Evolutionary conservation across 2,113 vertebrate species (phyloP).

Genomic region (Picathartes gymnocephalus): DNA sequence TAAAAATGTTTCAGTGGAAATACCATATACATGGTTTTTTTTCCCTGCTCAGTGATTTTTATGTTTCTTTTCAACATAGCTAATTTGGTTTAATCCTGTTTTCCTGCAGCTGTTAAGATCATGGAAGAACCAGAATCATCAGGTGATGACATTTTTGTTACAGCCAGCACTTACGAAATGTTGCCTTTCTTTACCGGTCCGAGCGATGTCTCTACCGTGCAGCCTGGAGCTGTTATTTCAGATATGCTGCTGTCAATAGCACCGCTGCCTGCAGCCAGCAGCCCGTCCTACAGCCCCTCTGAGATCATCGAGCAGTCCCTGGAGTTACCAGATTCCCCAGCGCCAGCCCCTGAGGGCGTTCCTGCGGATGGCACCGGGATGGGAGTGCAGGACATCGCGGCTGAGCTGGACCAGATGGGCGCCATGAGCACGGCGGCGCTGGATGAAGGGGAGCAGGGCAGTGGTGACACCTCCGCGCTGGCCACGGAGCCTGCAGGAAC

Average conservation of each 20-base stretch:
- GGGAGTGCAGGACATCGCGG: constrained; percentile 31
- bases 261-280: background rate
- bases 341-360: background rate
- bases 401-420: constrained; percentile 29
- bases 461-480: constrained; percentile 11
- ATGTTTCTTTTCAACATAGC: background rate
- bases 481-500: background rate
- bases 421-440: background rate
- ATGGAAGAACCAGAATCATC: constrained; percentile 41
- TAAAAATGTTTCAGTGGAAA: background rate
- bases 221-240: background rate
- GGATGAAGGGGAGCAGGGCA: constrained; percentile 58
- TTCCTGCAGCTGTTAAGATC: constrained; percentile 46
- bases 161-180: background rate
- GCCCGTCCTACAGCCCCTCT: background rate
- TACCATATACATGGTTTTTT: rapidly evolving
- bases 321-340: background rate
- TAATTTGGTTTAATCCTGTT: background rate
- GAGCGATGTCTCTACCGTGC: background rate
- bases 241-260: background rate
- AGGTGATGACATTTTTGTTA: constrained; percentile 9
- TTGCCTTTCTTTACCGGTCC: constrained; percentile 26
- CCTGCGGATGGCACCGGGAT: background rate
- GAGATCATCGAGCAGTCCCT: constrained; percentile 14
- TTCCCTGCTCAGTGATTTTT: background rate